Percentiles rank a stretch among this genome's conserved stretches.
These are phyloP conservation scores for Mimas tiliae DNA, from an alignment of 2,888 invertebrate species.

Conservation along the genomic window DNA sequence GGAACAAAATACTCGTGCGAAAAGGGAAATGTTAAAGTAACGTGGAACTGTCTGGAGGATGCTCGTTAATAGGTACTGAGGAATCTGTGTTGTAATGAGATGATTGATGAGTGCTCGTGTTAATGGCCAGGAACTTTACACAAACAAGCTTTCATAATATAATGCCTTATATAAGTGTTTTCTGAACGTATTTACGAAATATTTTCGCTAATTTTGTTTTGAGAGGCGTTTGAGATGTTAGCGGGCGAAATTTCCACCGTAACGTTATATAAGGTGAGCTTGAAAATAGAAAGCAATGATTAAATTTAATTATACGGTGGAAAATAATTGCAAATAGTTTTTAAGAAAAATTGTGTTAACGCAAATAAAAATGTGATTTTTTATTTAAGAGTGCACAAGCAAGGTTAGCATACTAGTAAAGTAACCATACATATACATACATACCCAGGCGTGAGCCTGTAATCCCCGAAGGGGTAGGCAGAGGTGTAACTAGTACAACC, in stretches of 20 bases:
- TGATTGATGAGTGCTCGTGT: conserved; percentile 17
- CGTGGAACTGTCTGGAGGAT: conserved; percentile 7
- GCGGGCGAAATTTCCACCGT: neutral
- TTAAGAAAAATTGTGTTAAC: no score
- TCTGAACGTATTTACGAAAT: conserved; percentile 1
- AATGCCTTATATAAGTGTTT: neutral
- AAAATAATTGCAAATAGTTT: no score
- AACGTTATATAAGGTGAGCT: neutral
- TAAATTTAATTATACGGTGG: no score
- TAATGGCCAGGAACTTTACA: conserved; percentile 21
- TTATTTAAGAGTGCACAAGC: no score
- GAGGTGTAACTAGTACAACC: no score
- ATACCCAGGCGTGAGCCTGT: no score
- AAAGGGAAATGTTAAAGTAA: conserved; percentile 17
- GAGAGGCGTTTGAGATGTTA: neutral
- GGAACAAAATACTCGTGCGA: conserved; percentile 1
- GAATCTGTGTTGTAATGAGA: conserved; percentile 19
- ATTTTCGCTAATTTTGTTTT: neutral
- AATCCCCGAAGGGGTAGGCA: no score
- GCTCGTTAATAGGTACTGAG: conserved; percentile 13
- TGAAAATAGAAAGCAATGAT: neutral
- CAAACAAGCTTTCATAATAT: conserved; percentile 15
- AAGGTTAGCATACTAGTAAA: no score
- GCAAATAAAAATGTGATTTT: no score
- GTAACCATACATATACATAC: no score